phyloP scores from a whole-genome alignment of 1,140 invertebrate genomes.

The Drosophila melanogaster region DNA sequence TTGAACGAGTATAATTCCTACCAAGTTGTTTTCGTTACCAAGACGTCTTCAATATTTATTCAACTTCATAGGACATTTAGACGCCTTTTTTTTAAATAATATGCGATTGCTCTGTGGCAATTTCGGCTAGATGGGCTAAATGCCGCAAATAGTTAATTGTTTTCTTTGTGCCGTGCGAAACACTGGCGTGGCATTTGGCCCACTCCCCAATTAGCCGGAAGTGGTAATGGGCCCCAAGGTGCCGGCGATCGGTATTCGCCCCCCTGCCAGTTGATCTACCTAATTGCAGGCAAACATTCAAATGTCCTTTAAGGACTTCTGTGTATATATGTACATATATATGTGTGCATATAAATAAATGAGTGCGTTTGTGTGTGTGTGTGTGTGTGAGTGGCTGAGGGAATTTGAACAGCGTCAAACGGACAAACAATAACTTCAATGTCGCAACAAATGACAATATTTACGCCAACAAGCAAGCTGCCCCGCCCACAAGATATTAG shows the following conservation, averaged over 20 bases:
- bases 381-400: constrained; percentile 15
- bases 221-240: constrained; percentile 37
- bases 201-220: constrained; percentile 39
- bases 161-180: constrained; percentile 15
- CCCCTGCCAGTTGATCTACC: constrained; percentile 23
- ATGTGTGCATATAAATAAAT: not conserved
- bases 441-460: constrained; percentile 59
- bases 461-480: constrained; percentile 24
- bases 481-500: constrained; percentile 33
- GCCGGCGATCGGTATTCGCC: constrained; percentile 33
- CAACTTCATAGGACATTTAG: too few relatives aligned
- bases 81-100: too few relatives aligned
- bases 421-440: constrained; percentile 45
- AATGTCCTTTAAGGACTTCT: constrained; percentile 42
- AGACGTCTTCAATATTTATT: too few relatives aligned
- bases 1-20: too few relatives aligned
- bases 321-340: not conserved
- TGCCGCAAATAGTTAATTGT: constrained; percentile 32
- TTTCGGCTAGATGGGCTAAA: constrained; percentile 26
- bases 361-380: constrained; percentile 5
- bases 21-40: too few relatives aligned
- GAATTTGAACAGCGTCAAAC: constrained; percentile 42
- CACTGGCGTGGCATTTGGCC: constrained; percentile 15
- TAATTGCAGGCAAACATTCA: constrained; percentile 47
- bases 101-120: not conserved